These are phyloP conservation scores for Heterohyrax brucei DNA, from an alignment of 2,797 vertebrate species.

Conservation along the genomic window DNA sequence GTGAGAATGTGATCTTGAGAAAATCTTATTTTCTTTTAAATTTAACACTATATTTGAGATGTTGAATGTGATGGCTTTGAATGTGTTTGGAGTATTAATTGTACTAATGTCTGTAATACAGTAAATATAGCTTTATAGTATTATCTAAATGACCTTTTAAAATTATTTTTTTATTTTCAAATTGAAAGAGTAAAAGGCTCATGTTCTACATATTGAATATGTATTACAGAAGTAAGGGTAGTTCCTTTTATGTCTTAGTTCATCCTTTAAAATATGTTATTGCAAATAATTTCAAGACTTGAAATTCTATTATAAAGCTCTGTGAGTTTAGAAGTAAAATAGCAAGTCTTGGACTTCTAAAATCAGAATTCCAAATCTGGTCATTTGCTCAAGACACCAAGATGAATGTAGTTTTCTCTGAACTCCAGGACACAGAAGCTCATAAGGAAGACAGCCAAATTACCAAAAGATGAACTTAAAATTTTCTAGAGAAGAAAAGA, in stretches of 20 bases:
- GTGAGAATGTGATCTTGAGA: neutral
- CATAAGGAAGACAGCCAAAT: neutral
- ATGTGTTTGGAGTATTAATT: slow-evolving; percentile 14
- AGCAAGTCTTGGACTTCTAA: slow-evolving; percentile 44
- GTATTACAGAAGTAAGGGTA: neutral
- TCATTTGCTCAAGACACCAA: slow-evolving; percentile 50
- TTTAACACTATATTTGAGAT: neutral
- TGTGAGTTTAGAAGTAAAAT: slow-evolving; percentile 54
- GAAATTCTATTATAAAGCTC: slow-evolving; percentile 47
- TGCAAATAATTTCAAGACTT: slow-evolving; percentile 41
- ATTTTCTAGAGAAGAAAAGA: neutral
- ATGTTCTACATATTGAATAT: neutral
- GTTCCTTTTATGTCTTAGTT: neutral
- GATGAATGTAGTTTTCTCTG: neutral
- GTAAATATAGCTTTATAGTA: neutral
- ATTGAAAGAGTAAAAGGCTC: slow-evolving; percentile 39
- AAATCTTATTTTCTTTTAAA: neutral
- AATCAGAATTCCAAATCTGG: slow-evolving; percentile 43
- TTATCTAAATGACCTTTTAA: slow-evolving; percentile 53
- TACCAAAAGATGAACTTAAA: slow-evolving; percentile 49
- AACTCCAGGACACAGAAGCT: neutral
- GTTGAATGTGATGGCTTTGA: slow-evolving; percentile 17
- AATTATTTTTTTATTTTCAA: slow-evolving; percentile 1
- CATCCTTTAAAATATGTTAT: slow-evolving; percentile 59
- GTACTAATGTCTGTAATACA: neutral